These are phyloP conservation scores for Suillia variegata DNA, from an alignment of 2,888 invertebrate genomes.

Conservation along the genomic window DNA sequence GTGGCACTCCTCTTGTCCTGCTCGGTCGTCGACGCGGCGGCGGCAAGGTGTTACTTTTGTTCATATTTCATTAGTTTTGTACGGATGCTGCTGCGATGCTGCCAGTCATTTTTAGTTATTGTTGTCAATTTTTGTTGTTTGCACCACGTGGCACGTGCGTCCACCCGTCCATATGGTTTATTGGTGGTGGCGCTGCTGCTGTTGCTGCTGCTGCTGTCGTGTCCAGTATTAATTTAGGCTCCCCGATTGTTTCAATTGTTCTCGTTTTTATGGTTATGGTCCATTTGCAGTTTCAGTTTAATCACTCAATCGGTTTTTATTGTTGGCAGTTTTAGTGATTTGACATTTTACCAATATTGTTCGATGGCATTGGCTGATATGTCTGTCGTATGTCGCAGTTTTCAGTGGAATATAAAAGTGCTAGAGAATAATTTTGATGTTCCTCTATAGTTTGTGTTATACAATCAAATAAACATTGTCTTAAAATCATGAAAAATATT, in stretches of 20 bases:
- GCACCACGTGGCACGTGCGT: not conserved
- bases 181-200: not conserved
- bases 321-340: not conserved
- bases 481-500: too few species aligned
- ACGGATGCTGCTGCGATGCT: not conserved
- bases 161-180: not conserved
- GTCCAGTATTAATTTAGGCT: conserved; percentile 14
- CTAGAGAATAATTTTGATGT: too few species aligned
- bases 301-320: conserved; percentile 6
- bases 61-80: conserved; percentile 34
- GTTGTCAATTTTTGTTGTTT: conserved; percentile 14
- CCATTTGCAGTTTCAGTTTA: not conserved
- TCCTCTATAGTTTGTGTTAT: too few species aligned
- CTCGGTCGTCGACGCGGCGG: too few species aligned
- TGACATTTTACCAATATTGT: not conserved
- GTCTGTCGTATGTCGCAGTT: too few species aligned
- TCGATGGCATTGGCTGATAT: not conserved
- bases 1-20: not conserved
- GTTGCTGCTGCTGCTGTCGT: not conserved
- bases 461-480: too few species aligned
- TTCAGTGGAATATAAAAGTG: too few species aligned
- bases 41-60: conserved; percentile 41
- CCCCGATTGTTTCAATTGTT: conserved; percentile 10
- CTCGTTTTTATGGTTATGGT: conserved; percentile 6
- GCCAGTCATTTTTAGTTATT: conserved; percentile 8